Evolutionary conservation across 2,888 invertebrate genomes (phyloP), one percentile per base, ranked within the genome.

Genomic region (Platycnemis pennipes): DNA sequence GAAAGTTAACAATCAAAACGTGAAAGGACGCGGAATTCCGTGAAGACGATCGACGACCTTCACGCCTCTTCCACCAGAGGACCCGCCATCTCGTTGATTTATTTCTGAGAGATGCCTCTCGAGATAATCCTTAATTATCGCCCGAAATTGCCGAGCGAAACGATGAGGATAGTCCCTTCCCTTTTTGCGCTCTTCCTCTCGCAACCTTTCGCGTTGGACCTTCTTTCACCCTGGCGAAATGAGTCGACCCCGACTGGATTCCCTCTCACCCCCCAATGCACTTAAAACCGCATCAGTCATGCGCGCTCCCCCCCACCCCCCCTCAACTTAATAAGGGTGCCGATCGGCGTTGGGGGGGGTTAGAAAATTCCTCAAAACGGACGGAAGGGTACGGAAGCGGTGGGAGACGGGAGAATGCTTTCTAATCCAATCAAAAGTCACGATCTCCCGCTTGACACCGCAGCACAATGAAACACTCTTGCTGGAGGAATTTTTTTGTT

Each of bases 381-480:
- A 77, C 13, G 26, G 11, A 22, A n/a, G 37, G 77, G 16, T 31
- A 77, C 11, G n/a, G 13, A 77, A 8, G 49, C 11, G 77, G 77
- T 37, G 13, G 22, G 77, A n/a, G 37, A 63, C 19, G 2, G 8
- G n/a, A 26, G 26, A n/a, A 16, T 77, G 37, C 77, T 77, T 77
- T 77, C 77, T 77, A 77, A 37, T 37, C 77, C 31, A 26, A 77
- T 77, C 77, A 77, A 31, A 77, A 77, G 77, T 37, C 77, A 77
- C 77, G 77, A 77, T 37, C 77, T 16, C 13, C 11, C 77, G 77
- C 77, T 77, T 77, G 77, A 77, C 77, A 77, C 77, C 37, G 77
- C 31, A 37, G 77, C 31, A 77, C 77, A 77, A 77, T 77, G 37
- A 13, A 77, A 37, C 37, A 37, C 1, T 11, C 0, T 22, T 11